These are phyloP conservation scores for Oryzias woworae DNA, from an alignment of 2,113 vertebrate species.

Conservation along the genomic window DNA sequence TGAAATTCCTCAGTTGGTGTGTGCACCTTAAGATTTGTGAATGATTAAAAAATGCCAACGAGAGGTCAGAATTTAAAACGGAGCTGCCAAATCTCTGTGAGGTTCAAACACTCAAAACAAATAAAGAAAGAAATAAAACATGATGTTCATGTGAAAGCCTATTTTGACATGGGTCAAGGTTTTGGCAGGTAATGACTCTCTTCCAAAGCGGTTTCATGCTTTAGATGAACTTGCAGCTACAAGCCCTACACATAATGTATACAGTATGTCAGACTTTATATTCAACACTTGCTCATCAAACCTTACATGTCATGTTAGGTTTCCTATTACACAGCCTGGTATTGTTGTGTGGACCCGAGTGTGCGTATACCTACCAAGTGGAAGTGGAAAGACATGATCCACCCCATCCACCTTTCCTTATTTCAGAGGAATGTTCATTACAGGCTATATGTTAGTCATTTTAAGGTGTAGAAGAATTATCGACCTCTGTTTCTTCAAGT, in stretches of 20 bases:
- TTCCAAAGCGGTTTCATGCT: background rate
- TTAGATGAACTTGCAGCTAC: background rate
- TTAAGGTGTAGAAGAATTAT: too few relatives aligned
- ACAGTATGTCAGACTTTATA: conserved; percentile 17
- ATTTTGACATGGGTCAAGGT: background rate
- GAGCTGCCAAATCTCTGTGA: too few relatives aligned
- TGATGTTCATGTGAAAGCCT: background rate
- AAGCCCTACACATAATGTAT: background rate
- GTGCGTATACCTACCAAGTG: too few relatives aligned
- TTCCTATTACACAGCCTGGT: too few relatives aligned
- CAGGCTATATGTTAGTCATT: too few relatives aligned
- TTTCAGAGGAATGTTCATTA: background rate
- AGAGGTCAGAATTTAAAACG: background rate
- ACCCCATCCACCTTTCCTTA: background rate
- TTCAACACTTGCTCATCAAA: conserved; percentile 49
- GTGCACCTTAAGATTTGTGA: conserved; percentile 28
- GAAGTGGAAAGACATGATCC: background rate
- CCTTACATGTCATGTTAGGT: conserved; percentile 13
- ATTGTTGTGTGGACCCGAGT: too few relatives aligned
- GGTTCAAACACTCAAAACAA: background rate
- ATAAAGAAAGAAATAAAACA: background rate
- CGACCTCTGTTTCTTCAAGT: too few relatives aligned
- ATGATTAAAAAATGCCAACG: conserved; percentile 9
- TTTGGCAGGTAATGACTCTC: too few relatives aligned
- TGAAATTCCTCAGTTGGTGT: conserved; percentile 53